Conservation (phyloP, 2,797 vertebrate species). For the Melanotaenia trifasciata region DNA sequence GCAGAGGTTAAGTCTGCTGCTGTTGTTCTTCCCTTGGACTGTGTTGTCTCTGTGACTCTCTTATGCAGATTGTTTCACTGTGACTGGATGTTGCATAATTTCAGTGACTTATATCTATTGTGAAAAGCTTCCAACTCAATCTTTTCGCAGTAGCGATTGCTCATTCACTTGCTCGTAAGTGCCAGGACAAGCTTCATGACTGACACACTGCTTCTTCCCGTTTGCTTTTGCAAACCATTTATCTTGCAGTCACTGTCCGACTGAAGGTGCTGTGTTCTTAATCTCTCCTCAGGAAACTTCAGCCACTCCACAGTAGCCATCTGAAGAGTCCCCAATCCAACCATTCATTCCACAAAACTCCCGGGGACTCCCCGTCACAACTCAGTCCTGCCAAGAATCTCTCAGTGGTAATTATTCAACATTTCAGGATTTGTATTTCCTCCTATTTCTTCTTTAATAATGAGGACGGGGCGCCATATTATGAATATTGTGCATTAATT, state of each 20-base stretch:
- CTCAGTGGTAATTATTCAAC: conserved; percentile 80
- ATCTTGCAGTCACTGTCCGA: conserved; percentile 37
- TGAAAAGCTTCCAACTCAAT: conserved; percentile 15
- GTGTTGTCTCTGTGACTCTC: conserved; percentile 60
- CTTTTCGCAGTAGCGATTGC: conserved; percentile 37
- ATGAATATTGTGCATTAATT: background rate
- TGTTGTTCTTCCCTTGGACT: conserved; percentile 76
- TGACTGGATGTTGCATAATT: conserved; percentile 3
- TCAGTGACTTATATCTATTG: conserved; percentile 28
- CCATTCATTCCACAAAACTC: conserved; percentile 80
- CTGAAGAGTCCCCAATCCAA: conserved; percentile 78
- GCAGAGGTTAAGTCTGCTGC: conserved; percentile 74
- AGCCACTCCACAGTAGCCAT: conserved; percentile 79
- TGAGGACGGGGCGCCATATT: background rate
- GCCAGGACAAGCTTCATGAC: conserved; percentile 29
- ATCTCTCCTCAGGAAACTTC: conserved; percentile 82
- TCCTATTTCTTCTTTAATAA: conserved; percentile 12
- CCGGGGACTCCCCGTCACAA: conserved; percentile 82
- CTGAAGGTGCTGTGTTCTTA: conserved; percentile 62
- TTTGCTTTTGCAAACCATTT: conserved; percentile 52
- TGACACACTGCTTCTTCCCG: conserved; percentile 38
- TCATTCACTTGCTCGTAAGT: conserved; percentile 30
- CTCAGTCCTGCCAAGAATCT: conserved; percentile 85
- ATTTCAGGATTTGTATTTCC: conserved; percentile 32
- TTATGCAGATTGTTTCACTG: conserved; percentile 55